A percentile compares a stretch with the other conserved stretches of the same genome.
phyloP scores from a whole-genome alignment of 2,113 vertebrate genomes.

The Petroica traversi region DNA sequence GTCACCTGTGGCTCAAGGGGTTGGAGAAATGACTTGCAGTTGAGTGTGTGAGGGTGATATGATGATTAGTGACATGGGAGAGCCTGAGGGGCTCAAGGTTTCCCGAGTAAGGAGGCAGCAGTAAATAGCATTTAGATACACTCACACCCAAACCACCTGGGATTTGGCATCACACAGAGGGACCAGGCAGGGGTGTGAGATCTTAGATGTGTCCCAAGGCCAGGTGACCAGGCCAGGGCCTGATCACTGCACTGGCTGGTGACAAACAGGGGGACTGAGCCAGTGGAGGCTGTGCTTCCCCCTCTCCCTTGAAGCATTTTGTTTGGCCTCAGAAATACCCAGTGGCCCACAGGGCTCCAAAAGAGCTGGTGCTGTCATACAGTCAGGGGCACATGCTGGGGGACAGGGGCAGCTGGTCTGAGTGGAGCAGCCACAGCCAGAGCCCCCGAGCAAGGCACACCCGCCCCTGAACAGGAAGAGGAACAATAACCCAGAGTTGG shows the following conservation, averaged over 20 bases:
- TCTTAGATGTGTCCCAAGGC: neutral
- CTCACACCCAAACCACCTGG: neutral
- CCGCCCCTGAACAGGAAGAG: neutral
- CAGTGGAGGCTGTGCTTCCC: neutral
- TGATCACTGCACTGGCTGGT: neutral
- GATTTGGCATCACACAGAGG: neutral
- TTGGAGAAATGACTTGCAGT: neutral
- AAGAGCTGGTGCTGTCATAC: fast-evolving
- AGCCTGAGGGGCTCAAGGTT: neutral
- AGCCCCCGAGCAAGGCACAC: neutral
- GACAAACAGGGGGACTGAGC: neutral
- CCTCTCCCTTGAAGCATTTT: neutral
- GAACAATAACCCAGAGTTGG: slow-evolving; percentile 34
- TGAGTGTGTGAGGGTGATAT: neutral
- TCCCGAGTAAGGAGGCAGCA: neutral
- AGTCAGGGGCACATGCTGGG: fast-evolving
- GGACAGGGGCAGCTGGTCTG: neutral
- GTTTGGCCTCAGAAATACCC: neutral
- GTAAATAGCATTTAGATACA: neutral
- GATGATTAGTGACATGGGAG: neutral
- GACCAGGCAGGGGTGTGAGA: fast-evolving
- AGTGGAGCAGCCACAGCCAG: neutral
- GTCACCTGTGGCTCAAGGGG: neutral
- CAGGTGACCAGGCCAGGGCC: fast-evolving
- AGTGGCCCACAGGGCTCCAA: neutral